phyloP scores from a whole-genome alignment of 2,797 vertebrate genomes.

The Lepilemur ruficaudatus region DNA sequence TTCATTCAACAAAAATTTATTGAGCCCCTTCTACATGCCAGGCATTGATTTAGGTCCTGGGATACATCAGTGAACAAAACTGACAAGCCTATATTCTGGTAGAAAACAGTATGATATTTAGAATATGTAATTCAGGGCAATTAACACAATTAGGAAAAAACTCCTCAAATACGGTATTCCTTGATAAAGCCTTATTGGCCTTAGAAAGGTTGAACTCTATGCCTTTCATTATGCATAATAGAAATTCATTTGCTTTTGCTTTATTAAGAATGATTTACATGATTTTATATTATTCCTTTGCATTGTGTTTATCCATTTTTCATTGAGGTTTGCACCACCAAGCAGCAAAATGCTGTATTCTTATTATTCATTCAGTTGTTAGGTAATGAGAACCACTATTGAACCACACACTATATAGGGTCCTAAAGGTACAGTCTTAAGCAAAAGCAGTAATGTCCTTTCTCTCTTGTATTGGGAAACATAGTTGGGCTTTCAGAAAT shows the following conservation, averaged over 20 bases:
- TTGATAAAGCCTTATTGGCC: background rate
- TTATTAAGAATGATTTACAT: constrained; percentile 12
- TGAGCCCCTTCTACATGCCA: background rate
- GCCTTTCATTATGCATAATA: background rate
- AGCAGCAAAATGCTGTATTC: background rate
- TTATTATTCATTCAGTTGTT: background rate
- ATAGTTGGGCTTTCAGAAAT: background rate
- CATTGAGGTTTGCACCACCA: background rate
- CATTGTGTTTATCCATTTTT: background rate
- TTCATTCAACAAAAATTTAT: background rate
- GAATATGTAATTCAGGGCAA: background rate
- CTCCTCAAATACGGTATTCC: background rate
- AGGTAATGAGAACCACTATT: background rate
- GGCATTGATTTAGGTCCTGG: background rate
- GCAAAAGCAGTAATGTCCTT: background rate
- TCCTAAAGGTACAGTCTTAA: background rate
- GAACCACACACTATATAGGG: background rate
- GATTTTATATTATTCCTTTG: background rate
- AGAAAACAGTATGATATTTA: constrained; percentile 10
- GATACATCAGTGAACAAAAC: background rate
- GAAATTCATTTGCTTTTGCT: background rate
- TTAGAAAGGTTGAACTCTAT: background rate
- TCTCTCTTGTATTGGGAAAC: constrained; percentile 26
- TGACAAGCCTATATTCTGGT: background rate
- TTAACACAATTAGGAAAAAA: background rate